Percentiles rank a stretch among this genome's conserved stretches.
phyloP scores from a whole-genome alignment of 2,113 vertebrate genomes.

The Cryptomyrus ogoouensis region DNA sequence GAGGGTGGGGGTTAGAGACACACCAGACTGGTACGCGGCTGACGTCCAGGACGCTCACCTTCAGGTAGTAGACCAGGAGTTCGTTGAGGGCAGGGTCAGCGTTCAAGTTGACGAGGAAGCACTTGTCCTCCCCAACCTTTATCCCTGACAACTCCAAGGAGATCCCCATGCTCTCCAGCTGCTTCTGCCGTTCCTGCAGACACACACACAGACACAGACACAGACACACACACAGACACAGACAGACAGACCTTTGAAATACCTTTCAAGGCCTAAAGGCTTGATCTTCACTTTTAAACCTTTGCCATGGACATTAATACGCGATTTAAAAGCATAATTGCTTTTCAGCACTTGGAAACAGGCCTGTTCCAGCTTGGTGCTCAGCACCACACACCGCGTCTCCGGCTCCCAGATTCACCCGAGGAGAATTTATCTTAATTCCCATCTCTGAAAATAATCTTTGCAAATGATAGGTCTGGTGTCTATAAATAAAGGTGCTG shows the following conservation, averaged over 20 bases:
- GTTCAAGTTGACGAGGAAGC: conserved; percentile 94
- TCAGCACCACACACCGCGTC: not conserved
- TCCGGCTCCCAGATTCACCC: not conserved
- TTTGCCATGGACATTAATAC: not conserved
- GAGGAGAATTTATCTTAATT: not conserved
- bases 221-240: not conserved
- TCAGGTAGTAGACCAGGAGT: conserved; percentile 93
- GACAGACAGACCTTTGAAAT: not conserved
- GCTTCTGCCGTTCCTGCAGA: conserved; percentile 83
- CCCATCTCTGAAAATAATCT: conserved; percentile 3
- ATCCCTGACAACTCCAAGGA: conserved; percentile 96
- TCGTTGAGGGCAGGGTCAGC: conserved; percentile 95
- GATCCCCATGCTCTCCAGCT: conserved; percentile 98
- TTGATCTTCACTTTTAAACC: not conserved
- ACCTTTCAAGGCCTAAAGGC: not conserved
- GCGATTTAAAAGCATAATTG: not conserved
- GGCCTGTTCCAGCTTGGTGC: not conserved
- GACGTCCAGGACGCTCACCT: conserved; percentile 60
- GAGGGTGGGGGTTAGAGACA: not conserved
- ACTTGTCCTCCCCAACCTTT: conserved; percentile 95
- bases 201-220: not conserved
- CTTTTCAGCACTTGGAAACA: not conserved
- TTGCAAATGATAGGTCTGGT: not conserved
- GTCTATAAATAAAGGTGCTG: not conserved
- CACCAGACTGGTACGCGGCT: not conserved